Evolutionary conservation across 2,888 invertebrate genomes (phyloP).

Genomic region (Melanchra persicariae): DNA sequence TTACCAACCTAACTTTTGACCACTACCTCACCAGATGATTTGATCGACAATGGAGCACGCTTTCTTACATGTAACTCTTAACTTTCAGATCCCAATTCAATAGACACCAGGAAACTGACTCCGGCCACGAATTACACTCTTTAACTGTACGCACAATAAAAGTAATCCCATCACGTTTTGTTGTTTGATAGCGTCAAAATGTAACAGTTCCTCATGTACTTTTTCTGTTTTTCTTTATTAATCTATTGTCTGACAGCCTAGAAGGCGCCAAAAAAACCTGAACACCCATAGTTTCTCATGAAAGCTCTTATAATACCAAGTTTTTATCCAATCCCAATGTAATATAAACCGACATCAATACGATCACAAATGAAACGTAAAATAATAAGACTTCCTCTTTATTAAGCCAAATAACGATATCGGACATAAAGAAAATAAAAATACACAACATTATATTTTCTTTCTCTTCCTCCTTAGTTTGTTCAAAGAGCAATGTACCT

Average conservation of each 20-base stretch:
- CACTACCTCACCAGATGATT: no score
- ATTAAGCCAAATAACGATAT: constrained; percentile 46
- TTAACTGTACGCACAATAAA: no score
- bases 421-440: constrained; percentile 41
- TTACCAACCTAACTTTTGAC: no score
- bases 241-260: not conserved
- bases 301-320: not conserved
- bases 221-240: no score
- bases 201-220: no score
- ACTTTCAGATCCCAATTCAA: no score
- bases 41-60: no score
- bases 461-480: constrained; percentile 22
- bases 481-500: constrained; percentile 40
- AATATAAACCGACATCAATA: constrained; percentile 35
- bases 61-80: no score
- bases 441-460: constrained; percentile 33
- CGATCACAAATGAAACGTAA: constrained; percentile 31
- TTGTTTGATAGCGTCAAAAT: no score
- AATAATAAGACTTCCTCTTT: constrained; percentile 36
- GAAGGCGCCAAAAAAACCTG: not conserved
- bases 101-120: no score
- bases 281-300: not conserved
- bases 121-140: no score
- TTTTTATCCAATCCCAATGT: constrained; percentile 7
- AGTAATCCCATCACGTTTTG: no score